Conservation (phyloP, 2,888 invertebrate species). For the Athalia circularis region DNA sequence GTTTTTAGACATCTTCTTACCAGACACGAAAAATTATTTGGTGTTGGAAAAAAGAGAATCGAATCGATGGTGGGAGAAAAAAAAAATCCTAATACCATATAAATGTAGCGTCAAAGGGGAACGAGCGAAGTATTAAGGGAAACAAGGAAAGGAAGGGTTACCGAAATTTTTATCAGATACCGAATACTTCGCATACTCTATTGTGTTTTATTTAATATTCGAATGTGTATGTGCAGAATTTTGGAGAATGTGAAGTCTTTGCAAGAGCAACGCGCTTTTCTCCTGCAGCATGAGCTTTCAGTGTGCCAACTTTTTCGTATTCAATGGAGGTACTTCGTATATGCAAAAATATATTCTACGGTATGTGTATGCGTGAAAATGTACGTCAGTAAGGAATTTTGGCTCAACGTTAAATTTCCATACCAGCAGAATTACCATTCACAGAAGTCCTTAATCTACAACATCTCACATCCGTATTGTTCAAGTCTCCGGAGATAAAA, state of each 20-base stretch:
- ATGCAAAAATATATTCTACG: not conserved
- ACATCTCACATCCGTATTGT: no score
- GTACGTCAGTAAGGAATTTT: conserved; percentile 36
- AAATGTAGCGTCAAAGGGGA: no score
- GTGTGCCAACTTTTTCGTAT: conserved; percentile 22
- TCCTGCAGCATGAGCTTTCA: no score
- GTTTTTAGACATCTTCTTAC: no score
- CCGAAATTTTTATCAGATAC: conserved; percentile 43
- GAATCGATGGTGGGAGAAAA: not conserved
- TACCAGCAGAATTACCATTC: conserved; percentile 1
- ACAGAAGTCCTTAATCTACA: no score
- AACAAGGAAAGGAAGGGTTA: not conserved
- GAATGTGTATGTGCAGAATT: no score
- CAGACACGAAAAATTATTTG: not conserved
- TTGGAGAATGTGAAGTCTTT: no score
- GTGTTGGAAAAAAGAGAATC: not conserved
- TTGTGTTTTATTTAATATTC: no score
- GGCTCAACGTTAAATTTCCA: conserved; percentile 30
- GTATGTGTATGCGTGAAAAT: conserved; percentile 29
- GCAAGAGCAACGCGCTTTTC: no score
- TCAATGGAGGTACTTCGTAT: conserved; percentile 5
- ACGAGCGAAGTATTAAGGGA: not conserved
- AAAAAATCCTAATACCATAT: no score
- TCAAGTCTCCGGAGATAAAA: no score
- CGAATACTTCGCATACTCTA: conserved; percentile 30